Percentiles rank a stretch among this genome's conserved stretches.
Evolutionary conservation across 2,797 vertebrate species (phyloP).

Genomic region (Gymnodraco acuticeps): DNA sequence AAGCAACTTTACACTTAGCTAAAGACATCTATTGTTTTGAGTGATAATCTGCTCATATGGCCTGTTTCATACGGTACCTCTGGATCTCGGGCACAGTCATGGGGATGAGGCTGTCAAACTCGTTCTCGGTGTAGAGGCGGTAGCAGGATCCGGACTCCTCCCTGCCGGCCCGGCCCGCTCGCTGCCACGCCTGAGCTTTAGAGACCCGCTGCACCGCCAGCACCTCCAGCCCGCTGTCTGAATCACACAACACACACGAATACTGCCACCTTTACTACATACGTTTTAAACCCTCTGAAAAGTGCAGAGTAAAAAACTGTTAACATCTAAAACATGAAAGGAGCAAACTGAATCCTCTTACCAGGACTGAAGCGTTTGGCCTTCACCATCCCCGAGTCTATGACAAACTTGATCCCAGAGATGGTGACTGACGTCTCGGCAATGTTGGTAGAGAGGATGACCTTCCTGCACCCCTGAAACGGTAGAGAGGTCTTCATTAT

Average conservation of each 20-base stretch:
- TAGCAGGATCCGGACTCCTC: conserved; percentile 93
- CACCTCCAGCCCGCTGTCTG: conserved; percentile 94
- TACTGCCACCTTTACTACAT: too few species aligned
- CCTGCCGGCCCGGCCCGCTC: conserved; percentile 92
- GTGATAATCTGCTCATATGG: too few species aligned
- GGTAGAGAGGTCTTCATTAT: background rate
- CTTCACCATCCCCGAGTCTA: conserved; percentile 99
- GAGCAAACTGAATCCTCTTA: conserved; percentile 70
- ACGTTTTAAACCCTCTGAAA: too few species aligned
- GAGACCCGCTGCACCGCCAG: conserved; percentile 95
- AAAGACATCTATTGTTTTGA: too few species aligned
- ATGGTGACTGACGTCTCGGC: conserved; percentile 98
- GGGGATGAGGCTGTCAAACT: conserved; percentile 92
- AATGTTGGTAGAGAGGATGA: conserved; percentile 98
- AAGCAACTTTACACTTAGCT: too few species aligned
- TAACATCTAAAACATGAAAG: too few species aligned
- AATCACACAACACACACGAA: background rate
- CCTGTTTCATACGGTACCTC: conserved; percentile 80
- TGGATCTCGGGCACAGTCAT: conserved; percentile 97
- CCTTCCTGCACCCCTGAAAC: conserved; percentile 92
- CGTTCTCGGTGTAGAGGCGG: conserved; percentile 94
- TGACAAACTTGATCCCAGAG: conserved; percentile 94
- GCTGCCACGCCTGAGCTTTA: conserved; percentile 98
- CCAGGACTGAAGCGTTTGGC: conserved; percentile 96
- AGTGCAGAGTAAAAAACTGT: too few species aligned